Evolutionary conservation across 2,113 vertebrate species (phyloP).

Genomic region (Salvator merianae): DNA sequence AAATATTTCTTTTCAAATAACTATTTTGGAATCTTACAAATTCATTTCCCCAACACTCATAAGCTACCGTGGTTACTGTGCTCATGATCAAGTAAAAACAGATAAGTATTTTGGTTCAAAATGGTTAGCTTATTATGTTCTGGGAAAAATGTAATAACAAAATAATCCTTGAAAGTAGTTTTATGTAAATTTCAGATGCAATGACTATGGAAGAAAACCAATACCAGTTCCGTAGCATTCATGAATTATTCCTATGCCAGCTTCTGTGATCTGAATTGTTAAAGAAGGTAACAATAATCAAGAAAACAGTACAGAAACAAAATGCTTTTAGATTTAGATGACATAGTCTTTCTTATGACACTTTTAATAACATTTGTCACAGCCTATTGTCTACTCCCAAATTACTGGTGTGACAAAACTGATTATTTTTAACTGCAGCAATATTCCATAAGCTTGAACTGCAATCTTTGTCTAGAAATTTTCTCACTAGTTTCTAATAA

Average conservation of each 20-base stretch:
- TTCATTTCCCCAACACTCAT: slow-evolving; percentile 55
- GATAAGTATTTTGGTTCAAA: slow-evolving; percentile 44
- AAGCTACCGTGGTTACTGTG: slow-evolving; percentile 48
- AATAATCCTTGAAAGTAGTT: slow-evolving; percentile 62
- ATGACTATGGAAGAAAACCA: slow-evolving; percentile 24
- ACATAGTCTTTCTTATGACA: background rate
- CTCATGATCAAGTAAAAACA: slow-evolving; percentile 51
- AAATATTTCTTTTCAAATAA: slow-evolving; percentile 61
- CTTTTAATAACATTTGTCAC: slow-evolving; percentile 3
- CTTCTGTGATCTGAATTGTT: slow-evolving; percentile 40
- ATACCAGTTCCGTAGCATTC: slow-evolving; percentile 48
- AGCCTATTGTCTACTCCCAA: background rate
- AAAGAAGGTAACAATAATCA: background rate
- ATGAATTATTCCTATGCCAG: slow-evolving; percentile 39
- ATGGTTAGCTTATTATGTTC: slow-evolving; percentile 49
- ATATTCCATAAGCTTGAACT: background rate
- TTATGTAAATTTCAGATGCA: slow-evolving; percentile 57
- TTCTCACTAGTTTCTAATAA: background rate
- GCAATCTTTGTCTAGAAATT: background rate
- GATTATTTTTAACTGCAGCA: background rate
- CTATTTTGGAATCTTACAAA: slow-evolving; percentile 51
- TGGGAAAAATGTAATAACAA: slow-evolving; percentile 48
- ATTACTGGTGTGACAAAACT: background rate
- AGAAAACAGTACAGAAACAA: slow-evolving; percentile 16
- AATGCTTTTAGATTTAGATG: background rate